Evolutionary conservation across 2,113 vertebrate species (phyloP), one percentile per base, ranked within the genome.

Genomic region (Oxyura jamaicensis): DNA sequence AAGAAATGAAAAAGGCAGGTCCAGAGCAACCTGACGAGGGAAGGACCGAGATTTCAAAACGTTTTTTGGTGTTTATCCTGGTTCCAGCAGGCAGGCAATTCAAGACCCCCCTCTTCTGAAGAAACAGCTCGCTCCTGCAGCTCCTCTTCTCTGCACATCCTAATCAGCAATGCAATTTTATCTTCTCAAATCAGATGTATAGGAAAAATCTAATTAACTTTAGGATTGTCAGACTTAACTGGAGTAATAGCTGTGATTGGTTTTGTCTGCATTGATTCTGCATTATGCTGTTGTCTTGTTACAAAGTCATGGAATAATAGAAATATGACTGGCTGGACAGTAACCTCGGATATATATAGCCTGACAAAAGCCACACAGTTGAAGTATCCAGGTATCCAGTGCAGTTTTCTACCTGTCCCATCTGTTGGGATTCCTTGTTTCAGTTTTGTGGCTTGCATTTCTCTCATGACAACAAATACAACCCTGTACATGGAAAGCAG

Each of bases 401-500:
- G 59, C 28, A 36, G 20, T 83, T 86, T 94, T 90, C 31, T 59
- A 9, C 41, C 50, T 66, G 44, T 71, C 28, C 86, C 28, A 18
- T 46, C 36, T 67, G 62, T 48, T 48, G 46, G 46, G 20, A 22
- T 48, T 48, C 21, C 46, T 21, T 25, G 14, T n/a, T 33, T 19
- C 11, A 5, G 42, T 60, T 88, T 59, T 83, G 50, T 77, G 36
- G 22, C 48, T 90, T 65, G 13, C 16, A 8, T 55, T 96, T 95
- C 22, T 68, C 15, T 91, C 55, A 11, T 62, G 62, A 63, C 69
- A 79, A 39, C 59, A 95, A 73, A 66, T 58, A 25, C 7, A 29
- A 3, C 33, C 0, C 0, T 68, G 33, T 17, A n/a, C 3, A 13
- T 36, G 55, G 48, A 76, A 87, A 73, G 74, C 50, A 76, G 0